Evolutionary conservation across 2,797 vertebrate genomes (phyloP), one percentile per base, ranked within the genome.

Genomic region (Scarus forsteni): DNA sequence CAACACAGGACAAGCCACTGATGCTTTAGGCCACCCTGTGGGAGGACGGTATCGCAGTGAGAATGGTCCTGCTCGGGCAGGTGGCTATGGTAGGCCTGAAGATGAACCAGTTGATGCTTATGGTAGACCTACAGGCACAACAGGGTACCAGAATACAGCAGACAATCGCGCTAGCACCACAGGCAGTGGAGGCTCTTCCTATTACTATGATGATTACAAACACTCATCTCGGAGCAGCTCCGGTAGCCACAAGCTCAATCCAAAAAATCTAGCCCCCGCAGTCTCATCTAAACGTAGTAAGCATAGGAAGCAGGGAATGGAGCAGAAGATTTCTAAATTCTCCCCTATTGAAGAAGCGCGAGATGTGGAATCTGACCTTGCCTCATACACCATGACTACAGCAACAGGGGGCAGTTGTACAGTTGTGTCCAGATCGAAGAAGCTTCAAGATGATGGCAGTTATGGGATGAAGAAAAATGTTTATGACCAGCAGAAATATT

Each of bases 321-420:
- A 99, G 76, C 98, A 99, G 80, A 99, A 99, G 90, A 97, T 99
- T 83, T 99, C 98, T 1, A 99, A 99, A 90, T 99, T 99, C 90
- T 99, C 98, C 0, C 98, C 98, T 38, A 99, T 99, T 0, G 98
- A 99, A 88, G 98, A 99, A 92, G 98, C 98, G 76, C 96, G 97
- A 86, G 98, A 99, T 1, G 98, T 99, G 60, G 98, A 99, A 79
- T 97, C 97, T 1, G 98, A 99, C 81, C 91, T 99, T 71, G 97
- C 98, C 52, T 96, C 97, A 72, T 99, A 98, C 14, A 94, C 95
- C 1, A 93, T 94, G 73, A 95, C 96, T 1, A 94, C 96, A 19
- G 95, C 96, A 0, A 93, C 95, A 16, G 94, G 93, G 61, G 93
- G 96, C 69, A 95, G 96, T 75, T 96, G 96, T 87, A 96, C 94